These are phyloP conservation scores for Dipodomys spectabilis DNA, from an alignment of 2,113 vertebrate genomes.

Conservation along the genomic window DNA sequence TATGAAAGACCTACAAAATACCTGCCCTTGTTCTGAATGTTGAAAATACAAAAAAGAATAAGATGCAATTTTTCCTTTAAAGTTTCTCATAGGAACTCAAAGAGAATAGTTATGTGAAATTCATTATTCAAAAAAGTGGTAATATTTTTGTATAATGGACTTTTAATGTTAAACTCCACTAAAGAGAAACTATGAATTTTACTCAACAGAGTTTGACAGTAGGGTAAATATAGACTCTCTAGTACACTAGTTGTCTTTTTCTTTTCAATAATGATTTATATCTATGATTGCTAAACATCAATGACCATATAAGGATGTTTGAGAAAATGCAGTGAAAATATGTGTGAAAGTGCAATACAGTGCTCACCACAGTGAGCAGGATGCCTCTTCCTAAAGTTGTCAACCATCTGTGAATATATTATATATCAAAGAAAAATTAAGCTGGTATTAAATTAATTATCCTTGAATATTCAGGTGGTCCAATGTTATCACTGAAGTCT, in stretches of 20 bases:
- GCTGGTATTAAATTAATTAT: neutral
- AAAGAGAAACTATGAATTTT: neutral
- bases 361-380: neutral
- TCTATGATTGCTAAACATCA: too few relatives aligned
- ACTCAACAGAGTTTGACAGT: neutral
- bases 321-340: too few relatives aligned
- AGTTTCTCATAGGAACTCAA: neutral
- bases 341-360: too few relatives aligned
- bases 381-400: neutral
- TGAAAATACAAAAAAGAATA: neutral
- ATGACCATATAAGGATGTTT: neutral
- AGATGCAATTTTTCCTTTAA: neutral
- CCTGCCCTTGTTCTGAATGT: neutral
- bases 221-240: neutral
- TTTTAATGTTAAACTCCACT: neutral
- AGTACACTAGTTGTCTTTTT: too few relatives aligned
- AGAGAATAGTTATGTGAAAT: neutral
- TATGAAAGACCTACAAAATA: neutral
- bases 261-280: neutral
- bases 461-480: neutral
- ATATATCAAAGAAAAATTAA: constrained; percentile 11
- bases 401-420: neutral
- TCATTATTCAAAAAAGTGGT: neutral
- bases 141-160: neutral
- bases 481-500: neutral